Evolutionary conservation across 2,113 vertebrate genomes (phyloP).

Genomic region (Phaethon lepturus): DNA sequence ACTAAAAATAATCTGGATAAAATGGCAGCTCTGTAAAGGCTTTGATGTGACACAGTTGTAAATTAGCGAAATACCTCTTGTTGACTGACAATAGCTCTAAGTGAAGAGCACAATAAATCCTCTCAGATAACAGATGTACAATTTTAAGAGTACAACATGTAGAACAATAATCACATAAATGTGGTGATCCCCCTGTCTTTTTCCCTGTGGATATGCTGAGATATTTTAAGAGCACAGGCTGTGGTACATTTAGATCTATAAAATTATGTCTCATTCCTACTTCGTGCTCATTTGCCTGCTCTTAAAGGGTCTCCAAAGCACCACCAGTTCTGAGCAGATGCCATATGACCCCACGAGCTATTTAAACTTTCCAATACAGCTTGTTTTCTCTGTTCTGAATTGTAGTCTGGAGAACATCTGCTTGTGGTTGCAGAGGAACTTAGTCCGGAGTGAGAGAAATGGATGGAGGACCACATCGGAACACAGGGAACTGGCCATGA

Average conservation of each 20-base stretch:
- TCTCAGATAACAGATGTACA: neutral
- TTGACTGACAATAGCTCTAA: neutral
- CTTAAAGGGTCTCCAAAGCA: neutral
- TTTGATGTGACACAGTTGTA: neutral
- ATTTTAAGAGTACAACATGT: neutral
- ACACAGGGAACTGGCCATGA: neutral
- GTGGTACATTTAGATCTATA: neutral
- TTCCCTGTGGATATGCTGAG: neutral
- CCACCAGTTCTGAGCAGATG: neutral
- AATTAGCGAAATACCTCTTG: neutral
- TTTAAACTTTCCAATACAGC: neutral
- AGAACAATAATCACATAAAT: neutral
- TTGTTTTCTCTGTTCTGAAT: neutral
- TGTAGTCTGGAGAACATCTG: slow-evolving; percentile 17
- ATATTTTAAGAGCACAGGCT: neutral
- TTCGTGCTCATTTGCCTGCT: neutral
- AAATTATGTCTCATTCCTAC: neutral
- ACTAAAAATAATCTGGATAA: neutral
- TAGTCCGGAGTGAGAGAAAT: neutral
- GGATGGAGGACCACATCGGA: neutral
- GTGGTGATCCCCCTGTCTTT: neutral
- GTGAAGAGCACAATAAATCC: neutral
- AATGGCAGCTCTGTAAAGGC: neutral
- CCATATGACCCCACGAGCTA: neutral
- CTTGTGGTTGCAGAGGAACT: slow-evolving; percentile 22